These are phyloP conservation scores for Macaria liturata DNA, from an alignment of 2,888 invertebrate species.

Conservation along the genomic window DNA sequence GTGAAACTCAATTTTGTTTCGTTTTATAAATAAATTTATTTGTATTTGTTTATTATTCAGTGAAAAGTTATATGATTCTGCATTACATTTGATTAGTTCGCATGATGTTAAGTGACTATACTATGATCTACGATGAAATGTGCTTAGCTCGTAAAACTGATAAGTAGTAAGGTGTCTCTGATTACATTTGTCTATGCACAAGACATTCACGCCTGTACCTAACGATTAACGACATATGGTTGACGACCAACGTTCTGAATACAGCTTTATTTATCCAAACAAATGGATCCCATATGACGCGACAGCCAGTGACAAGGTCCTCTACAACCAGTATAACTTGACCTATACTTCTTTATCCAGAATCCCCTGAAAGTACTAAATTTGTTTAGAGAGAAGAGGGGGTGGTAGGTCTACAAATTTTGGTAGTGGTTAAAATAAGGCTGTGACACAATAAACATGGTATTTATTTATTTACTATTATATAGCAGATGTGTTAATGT, in stretches of 20 bases:
- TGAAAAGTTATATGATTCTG: no score
- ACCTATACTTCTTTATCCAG: slow-evolving; percentile 25
- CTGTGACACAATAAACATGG: slow-evolving; percentile 75
- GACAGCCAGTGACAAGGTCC: slow-evolving; percentile 74
- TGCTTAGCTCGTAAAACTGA: no score
- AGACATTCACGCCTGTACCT: slow-evolving; percentile 12
- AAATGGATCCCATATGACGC: slow-evolving; percentile 77
- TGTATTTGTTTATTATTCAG: no score
- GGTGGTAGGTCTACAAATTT: slow-evolving; percentile 35
- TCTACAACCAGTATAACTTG: slow-evolving; percentile 42
- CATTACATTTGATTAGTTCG: no score
- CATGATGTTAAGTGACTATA: neutral
- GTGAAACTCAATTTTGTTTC: no score
- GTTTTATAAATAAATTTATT: no score
- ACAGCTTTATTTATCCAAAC: slow-evolving; percentile 74
- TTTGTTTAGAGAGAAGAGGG: slow-evolving; percentile 15
- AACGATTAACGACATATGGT: slow-evolving; percentile 57
- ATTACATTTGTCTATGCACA: neutral
- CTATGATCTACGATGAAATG: no score
- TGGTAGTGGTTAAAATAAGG: slow-evolving; percentile 50
- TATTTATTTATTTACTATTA: slow-evolving; percentile 74
- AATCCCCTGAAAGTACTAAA: neutral
- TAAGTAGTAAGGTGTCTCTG: neutral
- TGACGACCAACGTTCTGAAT: slow-evolving; percentile 49
- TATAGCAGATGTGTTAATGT: slow-evolving; percentile 68